These are phyloP conservation scores for Drosophila koepferae DNA, from an alignment of 2,888 invertebrate species.

Conservation along the genomic window DNA sequence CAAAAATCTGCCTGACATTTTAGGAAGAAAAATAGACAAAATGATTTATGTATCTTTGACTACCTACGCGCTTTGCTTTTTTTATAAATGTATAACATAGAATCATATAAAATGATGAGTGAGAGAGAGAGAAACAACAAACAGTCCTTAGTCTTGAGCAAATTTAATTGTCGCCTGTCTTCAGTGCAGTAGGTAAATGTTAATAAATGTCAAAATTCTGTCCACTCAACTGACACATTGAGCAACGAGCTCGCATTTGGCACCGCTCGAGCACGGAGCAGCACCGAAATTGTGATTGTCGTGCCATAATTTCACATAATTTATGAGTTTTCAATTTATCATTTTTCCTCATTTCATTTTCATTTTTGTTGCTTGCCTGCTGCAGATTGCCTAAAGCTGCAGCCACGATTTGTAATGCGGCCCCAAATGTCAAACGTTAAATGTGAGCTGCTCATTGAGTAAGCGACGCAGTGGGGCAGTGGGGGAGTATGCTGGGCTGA, in stretches of 20 bases:
- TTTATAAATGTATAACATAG: conserved; percentile 43
- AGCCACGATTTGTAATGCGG: conserved; percentile 23
- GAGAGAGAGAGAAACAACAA: neutral
- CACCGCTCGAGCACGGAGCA: conserved; percentile 39
- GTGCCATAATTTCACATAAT: conserved; percentile 69
- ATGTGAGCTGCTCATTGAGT: conserved; percentile 52
- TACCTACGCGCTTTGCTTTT: conserved; percentile 48
- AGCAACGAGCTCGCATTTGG: conserved; percentile 59
- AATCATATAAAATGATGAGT: neutral
- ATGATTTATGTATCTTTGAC: conserved; percentile 67
- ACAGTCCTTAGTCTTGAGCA: conserved; percentile 9
- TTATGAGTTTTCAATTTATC: conserved; percentile 77
- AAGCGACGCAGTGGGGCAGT: neutral
- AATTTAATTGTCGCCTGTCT: conserved; percentile 61
- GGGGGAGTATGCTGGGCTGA: neutral
- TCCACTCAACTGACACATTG: conserved; percentile 66
- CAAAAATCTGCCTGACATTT: conserved; percentile 24
- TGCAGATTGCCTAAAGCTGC: conserved; percentile 24
- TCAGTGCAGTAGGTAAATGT: conserved; percentile 50
- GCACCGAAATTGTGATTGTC: conserved; percentile 15
- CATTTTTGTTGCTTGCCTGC: too few species aligned
- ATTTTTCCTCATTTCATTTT: conserved; percentile 24
- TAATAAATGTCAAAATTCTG: conserved; percentile 75
- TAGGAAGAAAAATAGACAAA: conserved; percentile 28
- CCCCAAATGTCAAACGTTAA: conserved; percentile 63